Base-by-base conservation (phyloP, 2,113 vertebrate species). In the Pterocles gutturalis region DNA sequence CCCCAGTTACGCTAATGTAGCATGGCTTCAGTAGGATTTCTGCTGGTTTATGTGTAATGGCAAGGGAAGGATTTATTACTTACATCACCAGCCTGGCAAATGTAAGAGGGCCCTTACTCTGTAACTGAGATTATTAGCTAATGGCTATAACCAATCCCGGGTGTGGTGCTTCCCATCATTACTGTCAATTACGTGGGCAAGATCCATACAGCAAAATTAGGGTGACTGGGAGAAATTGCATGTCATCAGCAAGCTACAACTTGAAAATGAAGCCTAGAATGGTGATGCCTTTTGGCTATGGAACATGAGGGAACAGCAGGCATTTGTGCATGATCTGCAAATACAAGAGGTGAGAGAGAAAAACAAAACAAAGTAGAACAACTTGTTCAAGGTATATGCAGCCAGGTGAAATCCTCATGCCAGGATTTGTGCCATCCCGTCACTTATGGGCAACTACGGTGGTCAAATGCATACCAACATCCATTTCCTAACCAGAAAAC, bases 251-350 rank as follows among this genome's bases (percentile, higher is more conserved):
- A 94, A 93, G 95, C 89, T 89, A 9, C 92, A 78, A 11, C 95
- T 93, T 97, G 96, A 94, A 78, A 90, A 60, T 43, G 81, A 94
- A 94, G 96, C 87, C 90, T 96, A 22, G 83, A 92, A 92, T 88
- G 88, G 71, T 70, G 92, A 96, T 96, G 90, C 93, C 93, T 93
- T 55, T 94, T 94, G 94, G 94, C 93, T 96, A 93, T 57, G 75
- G 87, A 95, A 94, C 96, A 92, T 31, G 67, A 95, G 75, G 76
- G 85, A 96, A 96, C 94, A 96, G 87, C 61, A 89, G 95, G 89
- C 95, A 96, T 80, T 92, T 96, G 83, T 95, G 93, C 89, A 57
- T 13, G 36, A 95, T 82, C 66, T 92, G 91, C 91, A 95, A 73
- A 93, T 70, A 67, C 28, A 62, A 28, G 65, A 92, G 83, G 90